phyloP scores from a whole-genome alignment of 1,140 invertebrate genomes.

The Brachionus manjavacas region DNA sequence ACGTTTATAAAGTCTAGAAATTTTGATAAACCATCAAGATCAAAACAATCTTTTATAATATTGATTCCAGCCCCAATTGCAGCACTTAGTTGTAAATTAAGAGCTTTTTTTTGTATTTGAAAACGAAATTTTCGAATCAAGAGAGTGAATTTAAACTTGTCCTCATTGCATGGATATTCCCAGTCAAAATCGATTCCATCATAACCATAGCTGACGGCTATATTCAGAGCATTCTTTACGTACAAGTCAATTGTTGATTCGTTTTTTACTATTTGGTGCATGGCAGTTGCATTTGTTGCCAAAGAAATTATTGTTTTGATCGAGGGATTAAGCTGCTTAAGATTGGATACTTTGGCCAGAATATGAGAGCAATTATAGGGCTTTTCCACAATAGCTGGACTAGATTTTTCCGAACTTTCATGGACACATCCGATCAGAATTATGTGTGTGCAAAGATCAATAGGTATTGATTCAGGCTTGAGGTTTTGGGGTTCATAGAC shows the following conservation, averaged over 20 bases:
- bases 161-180: conserved; percentile 12
- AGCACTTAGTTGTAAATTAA: background rate
- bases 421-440: background rate
- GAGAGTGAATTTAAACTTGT: background rate
- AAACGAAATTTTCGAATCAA: background rate
- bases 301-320: background rate
- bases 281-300: background rate
- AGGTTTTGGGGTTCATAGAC: background rate
- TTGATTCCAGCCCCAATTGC: background rate
- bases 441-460: background rate
- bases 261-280: background rate
- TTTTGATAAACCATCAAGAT: background rate
- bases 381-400: background rate
- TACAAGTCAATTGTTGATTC: background rate
- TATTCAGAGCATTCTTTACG: background rate
- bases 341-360: background rate
- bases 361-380: background rate
- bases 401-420: background rate
- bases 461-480: background rate
- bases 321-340: background rate
- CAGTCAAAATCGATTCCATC: conserved; percentile 33
- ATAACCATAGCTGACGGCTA: background rate
- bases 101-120: background rate
- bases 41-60: background rate
- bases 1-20: background rate